Base-by-base conservation (phyloP, 2,113 vertebrate genomes). In the Eulemur macaco region DNA sequence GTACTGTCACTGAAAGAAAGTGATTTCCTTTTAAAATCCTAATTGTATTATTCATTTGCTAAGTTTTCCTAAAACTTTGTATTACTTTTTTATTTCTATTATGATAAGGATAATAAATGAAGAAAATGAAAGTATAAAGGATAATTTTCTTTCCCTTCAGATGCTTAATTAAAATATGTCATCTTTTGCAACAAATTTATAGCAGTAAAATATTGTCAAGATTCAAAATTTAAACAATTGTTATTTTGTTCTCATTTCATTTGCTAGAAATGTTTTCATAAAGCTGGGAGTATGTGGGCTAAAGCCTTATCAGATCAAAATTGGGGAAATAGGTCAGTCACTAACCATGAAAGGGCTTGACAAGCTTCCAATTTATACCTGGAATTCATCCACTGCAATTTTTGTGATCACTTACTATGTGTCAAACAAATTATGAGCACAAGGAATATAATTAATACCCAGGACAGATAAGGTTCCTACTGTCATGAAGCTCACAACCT, bases 1-100 rank as follows among this genome's bases (percentile, higher is more conserved):
- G 18, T 64, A 71, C 60, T 91, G 17, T 76, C 23, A 50, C 25
- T 42, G 37, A 76, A 95, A 80, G 31, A 85, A 74, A 92, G 50
- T 63, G 14, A 80, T 77, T 96, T 88, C 18, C 29, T 91, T 97
- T 93, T 60, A 50, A 96, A 95, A 92, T 89, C 3, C 5, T 76
- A 52, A 91, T 27, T n/a, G 15, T 29, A 80, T 89, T 77, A 89
- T 27, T 92, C 47, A 78, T 47, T 86, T 86, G 20, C 20, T 96
- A 68, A 84, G 11, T 64, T 92, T 60, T 52, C 50, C 56, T 91
- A 84, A 95, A 86, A 69, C 37, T 92, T 76, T 82, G 66, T 69
- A 52, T 78, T 92, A 86, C 56, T 77, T 50, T 14, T 76, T 88
- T 74, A 91, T 95, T 74, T 86, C 52, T 17, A 78, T n/a, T 87